Base-by-base conservation (phyloP, 1,140 invertebrate species). In the Drosophila trapezifrons region DNA sequence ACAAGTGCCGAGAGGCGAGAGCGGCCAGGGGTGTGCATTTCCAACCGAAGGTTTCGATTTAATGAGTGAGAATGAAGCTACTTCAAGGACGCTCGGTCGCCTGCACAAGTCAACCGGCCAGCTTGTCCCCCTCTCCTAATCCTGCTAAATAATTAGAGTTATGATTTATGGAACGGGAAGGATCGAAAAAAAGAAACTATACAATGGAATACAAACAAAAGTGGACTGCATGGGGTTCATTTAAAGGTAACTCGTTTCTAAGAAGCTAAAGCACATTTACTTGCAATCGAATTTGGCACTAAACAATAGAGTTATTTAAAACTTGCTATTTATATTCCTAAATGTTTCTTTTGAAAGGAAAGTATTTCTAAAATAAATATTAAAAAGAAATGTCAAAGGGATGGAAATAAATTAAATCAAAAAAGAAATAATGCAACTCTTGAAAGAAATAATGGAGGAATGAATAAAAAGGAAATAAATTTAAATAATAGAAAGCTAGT, bases 1-100 rank as follows among this genome's bases (percentile, higher is more conserved):
- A 73, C 57, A 80, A 76, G 69, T 64, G 76, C 49, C 57, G 52
- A 64, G 63, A 37, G 51, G 51, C 51, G 13, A 60, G 13, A 58
- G 49, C 42, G 18, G 8, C 12, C 27, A 62, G 25, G 64, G 60
- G 64, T 66, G 43, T 20, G 25, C 22, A 18, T 6, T 37, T 37
- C 5, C 15, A 9, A 27, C n/a, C 20, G 12, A n/a, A 35, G 32
- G 52, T 55, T 8, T 71, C 35, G n/a, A 35, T 40, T 58, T 71
- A 71, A 71, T 49, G 43, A 71, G 35, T 22, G 64, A 10, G 12
- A 38, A 71, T 37, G 32, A 47, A 32, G 67, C 65, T 57, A 57
- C 65, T 70, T 57, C 35, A 57, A 47, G 43, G 20, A 70, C 25
- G 25, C 46, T 49, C 27, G 47, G 47, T 51, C 27, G 47, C 27